Evolutionary conservation across 2,888 invertebrate genomes (phyloP), one percentile per base, ranked within the genome.

Genomic region (Cheilosia grossa): DNA sequence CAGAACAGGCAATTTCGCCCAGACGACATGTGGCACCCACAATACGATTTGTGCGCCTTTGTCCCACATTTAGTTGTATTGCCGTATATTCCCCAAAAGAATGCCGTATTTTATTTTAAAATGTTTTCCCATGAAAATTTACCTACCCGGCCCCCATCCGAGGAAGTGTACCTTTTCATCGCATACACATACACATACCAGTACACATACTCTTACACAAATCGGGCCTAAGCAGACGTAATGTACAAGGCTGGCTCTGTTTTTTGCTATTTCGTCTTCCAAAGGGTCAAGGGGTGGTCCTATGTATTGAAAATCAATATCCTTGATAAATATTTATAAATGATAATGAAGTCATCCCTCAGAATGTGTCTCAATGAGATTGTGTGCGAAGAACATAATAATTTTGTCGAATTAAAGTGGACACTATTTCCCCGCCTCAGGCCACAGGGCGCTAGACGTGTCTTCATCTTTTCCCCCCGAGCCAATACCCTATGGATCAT

Each of bases 301-400:
- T 30, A 53, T 83, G 59, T 81, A 70, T 61, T 85, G 75, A 82
- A 82, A 82, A 86, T 81, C 86, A 86, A 86, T 86, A 86, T 73
- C 63, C 69, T 86, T 81, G 82, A 86, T 86, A 86, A 86, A 86
- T 86, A 86, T 86, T 86, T 86, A 82, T 82, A 78, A 86, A 86
- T 86, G 82, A 82, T 86, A 86, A 86, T 86, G 86, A 86, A 86
- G 85, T 72, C 81, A 81, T 85, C 81, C 81, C 75, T 49, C 33
- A 49, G 64, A 72, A 66, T 81, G 81, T 80, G 81, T 81, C 81
- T 81, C 80, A 81, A 77, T 59, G 72, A 75, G 75, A 77, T 75
- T 72, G 81, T 80, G 81, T 85, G 85, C 70, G 59, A 80, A 75
- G 85, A 75, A 85, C 72, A 81, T 77, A 85, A 80, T 80, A 81